These are phyloP conservation scores for Drosophila formosana DNA, from an alignment of 2,888 invertebrate species.

Conservation along the genomic window DNA sequence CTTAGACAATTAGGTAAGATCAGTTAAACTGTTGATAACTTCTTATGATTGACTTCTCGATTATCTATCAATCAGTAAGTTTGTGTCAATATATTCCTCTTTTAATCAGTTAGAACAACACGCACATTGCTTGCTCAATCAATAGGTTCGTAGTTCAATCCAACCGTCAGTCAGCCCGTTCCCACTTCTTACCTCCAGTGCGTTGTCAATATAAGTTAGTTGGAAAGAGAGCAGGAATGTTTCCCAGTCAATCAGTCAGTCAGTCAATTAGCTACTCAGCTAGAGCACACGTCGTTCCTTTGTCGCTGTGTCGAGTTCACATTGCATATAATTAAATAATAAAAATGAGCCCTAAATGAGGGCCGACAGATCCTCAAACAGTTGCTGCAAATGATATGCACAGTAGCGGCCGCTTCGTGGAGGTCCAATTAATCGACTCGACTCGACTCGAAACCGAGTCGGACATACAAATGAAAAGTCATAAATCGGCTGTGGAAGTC, in stretches of 20 bases:
- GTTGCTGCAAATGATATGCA: conserved; percentile 66
- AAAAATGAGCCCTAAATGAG: conserved; percentile 62
- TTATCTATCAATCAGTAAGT: too few species aligned
- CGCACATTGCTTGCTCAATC: too few species aligned
- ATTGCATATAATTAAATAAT: conserved; percentile 60
- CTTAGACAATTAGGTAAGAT: too few species aligned
- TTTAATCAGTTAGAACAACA: too few species aligned
- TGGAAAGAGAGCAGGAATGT: not conserved
- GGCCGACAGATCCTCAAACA: conserved; percentile 28
- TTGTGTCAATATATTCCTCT: too few species aligned
- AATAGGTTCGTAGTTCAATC: not conserved
- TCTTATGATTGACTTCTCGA: too few species aligned
- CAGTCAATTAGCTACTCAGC: conserved; percentile 12
- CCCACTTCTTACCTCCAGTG: not conserved
- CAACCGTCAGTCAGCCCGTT: not conserved
- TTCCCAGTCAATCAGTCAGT: conserved; percentile 4
- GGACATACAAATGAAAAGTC: conserved; percentile 79
- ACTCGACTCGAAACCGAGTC: conserved; percentile 47
- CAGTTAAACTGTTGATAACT: too few species aligned
- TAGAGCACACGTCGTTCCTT: not conserved
- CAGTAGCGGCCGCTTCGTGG: conserved; percentile 73
- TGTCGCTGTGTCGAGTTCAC: conserved; percentile 11
- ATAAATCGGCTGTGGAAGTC: conserved; percentile 64
- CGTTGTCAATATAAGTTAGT: not conserved
- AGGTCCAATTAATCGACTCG: conserved; percentile 80